Evolutionary conservation across 2,113 vertebrate genomes (phyloP).

Genomic region (Ibidorhyncha struthersii): DNA sequence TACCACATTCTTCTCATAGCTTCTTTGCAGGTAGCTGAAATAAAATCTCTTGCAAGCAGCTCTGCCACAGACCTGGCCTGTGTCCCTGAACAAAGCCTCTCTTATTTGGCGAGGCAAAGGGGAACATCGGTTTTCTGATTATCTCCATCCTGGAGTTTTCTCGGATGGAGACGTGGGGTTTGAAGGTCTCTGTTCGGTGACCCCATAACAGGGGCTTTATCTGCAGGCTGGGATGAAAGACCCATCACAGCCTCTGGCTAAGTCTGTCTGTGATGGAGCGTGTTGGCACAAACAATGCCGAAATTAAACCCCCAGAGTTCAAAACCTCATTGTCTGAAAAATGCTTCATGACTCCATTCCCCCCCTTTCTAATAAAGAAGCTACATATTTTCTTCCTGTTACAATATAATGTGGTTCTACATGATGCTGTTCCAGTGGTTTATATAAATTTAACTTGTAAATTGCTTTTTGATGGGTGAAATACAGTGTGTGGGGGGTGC

Average conservation of each 20-base stretch:
- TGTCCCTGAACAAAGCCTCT: constrained; percentile 34
- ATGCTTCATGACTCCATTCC: background rate
- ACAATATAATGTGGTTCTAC: background rate
- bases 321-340: background rate
- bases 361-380: background rate
- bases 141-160: background rate
- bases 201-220: background rate
- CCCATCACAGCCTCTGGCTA: background rate
- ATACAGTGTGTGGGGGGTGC: background rate
- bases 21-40: constrained; percentile 23
- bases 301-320: background rate
- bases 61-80: background rate
- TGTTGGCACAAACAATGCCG: background rate
- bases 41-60: background rate
- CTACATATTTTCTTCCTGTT: background rate
- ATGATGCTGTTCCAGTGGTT: background rate
- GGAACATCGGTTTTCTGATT: background rate
- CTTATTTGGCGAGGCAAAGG: background rate
- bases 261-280: background rate
- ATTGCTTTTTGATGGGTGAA: background rate
- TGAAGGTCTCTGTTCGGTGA: background rate
- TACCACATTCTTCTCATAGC: constrained; percentile 41
- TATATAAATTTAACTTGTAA: background rate
- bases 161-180: rapidly evolving
- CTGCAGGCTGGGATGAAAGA: background rate